phyloP scores from a whole-genome alignment of 2,888 invertebrate species.

The Andrena minutula region DNA sequence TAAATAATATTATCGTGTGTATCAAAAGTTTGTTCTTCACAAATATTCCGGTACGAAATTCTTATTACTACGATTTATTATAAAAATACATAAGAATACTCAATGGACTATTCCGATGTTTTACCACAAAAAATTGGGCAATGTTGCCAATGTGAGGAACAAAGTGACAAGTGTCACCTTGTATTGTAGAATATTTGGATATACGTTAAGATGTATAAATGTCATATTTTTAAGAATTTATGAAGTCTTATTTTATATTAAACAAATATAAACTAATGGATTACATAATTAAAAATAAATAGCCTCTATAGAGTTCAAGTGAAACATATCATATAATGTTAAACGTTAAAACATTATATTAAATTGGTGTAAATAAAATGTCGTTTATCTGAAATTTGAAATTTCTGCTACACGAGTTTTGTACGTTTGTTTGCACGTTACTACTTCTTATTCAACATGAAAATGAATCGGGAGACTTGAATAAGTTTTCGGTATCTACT shows the following conservation, averaged over 20 bases:
- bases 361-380: neutral
- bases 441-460: too few species aligned
- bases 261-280: neutral
- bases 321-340: too few species aligned
- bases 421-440: too few species aligned
- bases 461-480: too few species aligned
- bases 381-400: neutral
- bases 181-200: constrained; percentile 6
- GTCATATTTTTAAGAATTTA: neutral
- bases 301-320: too few species aligned
- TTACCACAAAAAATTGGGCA: neutral
- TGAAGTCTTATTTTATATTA: neutral
- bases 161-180: constrained; percentile 14
- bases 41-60: constrained; percentile 22
- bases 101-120: neutral
- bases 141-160: constrained; percentile 46
- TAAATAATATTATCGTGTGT: constrained; percentile 27
- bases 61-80: constrained; percentile 7
- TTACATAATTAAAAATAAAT: constrained; percentile 3
- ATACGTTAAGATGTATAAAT: constrained; percentile 3
- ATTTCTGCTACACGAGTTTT: neutral
- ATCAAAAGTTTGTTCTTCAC: constrained; percentile 37
- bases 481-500: too few species aligned
- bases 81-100: constrained; percentile 11
- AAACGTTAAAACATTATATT: neutral